These are phyloP conservation scores for Bovichtus variegatus DNA, from an alignment of 2,797 vertebrate genomes.

Conservation along the genomic window DNA sequence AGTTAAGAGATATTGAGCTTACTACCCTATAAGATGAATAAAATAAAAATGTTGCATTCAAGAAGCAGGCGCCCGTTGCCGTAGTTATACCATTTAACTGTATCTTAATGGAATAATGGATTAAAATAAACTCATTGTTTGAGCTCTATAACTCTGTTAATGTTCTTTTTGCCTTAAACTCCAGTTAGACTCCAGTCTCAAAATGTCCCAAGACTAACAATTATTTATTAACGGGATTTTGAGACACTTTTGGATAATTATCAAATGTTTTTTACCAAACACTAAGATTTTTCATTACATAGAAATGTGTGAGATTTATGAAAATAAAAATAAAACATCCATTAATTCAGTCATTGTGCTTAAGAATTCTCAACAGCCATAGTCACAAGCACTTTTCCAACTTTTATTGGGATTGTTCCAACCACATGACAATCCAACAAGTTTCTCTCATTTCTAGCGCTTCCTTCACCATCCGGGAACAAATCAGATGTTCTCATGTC, in stretches of 20 bases:
- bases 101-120: neutral
- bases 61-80: neutral
- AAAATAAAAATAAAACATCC: neutral
- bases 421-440: neutral
- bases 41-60: neutral
- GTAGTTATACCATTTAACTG: neutral
- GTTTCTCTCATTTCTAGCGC: constrained; percentile 15
- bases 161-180: neutral
- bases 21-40: neutral
- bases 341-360: neutral
- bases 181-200: neutral
- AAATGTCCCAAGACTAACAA: neutral
- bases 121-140: neutral
- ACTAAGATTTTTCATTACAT: neutral
- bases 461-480: constrained; percentile 43
- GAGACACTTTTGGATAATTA: neutral
- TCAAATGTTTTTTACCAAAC: neutral
- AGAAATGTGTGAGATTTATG: neutral
- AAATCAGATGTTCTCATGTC: neutral
- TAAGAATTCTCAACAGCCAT: neutral
- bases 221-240: neutral
- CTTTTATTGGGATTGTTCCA: constrained; percentile 48
- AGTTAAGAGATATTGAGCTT: neutral
- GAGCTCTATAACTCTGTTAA: neutral
- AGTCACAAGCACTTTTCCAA: constrained; percentile 4